Evolutionary conservation across 1,140 invertebrate genomes (phyloP).

Genomic region (Neoseiulus cucumeris): DNA sequence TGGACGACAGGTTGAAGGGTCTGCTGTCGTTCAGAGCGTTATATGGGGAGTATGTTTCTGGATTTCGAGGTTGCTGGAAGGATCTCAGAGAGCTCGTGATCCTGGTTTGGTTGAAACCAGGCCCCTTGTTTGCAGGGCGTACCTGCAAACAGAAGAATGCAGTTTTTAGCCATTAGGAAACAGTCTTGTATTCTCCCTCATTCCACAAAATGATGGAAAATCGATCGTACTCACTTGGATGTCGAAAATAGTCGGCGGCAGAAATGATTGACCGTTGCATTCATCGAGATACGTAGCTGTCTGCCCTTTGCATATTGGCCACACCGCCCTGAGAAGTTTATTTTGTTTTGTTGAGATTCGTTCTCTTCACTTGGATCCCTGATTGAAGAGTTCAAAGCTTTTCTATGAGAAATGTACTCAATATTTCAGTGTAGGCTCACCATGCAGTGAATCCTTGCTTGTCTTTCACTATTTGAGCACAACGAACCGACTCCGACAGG

Average conservation of each 20-base stretch:
- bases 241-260: neutral
- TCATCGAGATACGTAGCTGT: neutral
- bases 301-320: neutral
- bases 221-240: neutral
- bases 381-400: neutral
- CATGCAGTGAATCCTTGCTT: constrained; percentile 5
- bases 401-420: neutral
- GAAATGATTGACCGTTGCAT: neutral
- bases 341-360: too few relatives aligned
- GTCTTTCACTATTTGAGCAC: constrained; percentile 3
- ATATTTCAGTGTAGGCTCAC: neutral
- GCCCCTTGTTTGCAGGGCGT: neutral
- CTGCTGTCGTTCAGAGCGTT: neutral
- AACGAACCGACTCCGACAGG: neutral
- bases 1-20: neutral
- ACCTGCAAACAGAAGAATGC: too few relatives aligned
- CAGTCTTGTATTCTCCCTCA: neutral
- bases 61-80: neutral
- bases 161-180: neutral
- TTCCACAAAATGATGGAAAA: neutral
- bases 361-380: neutral
- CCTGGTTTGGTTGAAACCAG: neutral
- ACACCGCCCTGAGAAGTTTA: neutral
- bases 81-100: neutral
- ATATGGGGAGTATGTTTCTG: neutral